A percentile compares a stretch with the other conserved stretches of the same genome.
Evolutionary conservation across 2,888 invertebrate species (phyloP).

Genomic region (Drosophila buzzatii): DNA sequence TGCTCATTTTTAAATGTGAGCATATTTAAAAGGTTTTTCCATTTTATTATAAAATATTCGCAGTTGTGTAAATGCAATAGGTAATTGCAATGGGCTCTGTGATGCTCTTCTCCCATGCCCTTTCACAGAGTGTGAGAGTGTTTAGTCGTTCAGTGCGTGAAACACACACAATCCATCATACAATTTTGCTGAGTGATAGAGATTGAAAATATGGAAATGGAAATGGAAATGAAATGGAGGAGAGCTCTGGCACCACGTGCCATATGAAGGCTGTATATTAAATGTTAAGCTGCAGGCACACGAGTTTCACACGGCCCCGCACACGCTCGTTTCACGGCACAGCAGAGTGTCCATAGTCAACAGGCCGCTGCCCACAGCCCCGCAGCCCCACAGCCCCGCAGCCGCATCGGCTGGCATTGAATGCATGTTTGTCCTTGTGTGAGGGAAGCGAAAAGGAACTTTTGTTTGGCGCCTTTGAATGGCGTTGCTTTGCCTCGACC

Average conservation of each 20-base stretch:
- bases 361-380: not conserved
- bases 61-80: not conserved
- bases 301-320: slow-evolving; percentile 39
- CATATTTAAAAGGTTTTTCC: too few relatives aligned
- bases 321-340: slow-evolving; percentile 17
- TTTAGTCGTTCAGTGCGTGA: not conserved
- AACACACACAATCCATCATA: not conserved
- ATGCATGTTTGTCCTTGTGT: slow-evolving; percentile 8
- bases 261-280: slow-evolving; percentile 9
- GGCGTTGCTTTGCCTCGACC: not conserved
- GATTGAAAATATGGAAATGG: slow-evolving; percentile 19
- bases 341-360: slow-evolving; percentile 7
- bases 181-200: slow-evolving; percentile 5
- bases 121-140: not conserved
- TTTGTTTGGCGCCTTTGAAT: slow-evolving; percentile 16
- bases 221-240: not conserved
- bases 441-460: not conserved
- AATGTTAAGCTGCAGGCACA: slow-evolving; percentile 21
- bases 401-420: not conserved
- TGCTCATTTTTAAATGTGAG: not conserved
- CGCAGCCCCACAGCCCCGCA: not conserved
- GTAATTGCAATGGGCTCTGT: not conserved
- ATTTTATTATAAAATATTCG: not conserved
- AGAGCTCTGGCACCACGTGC: not conserved
- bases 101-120: too few relatives aligned